Evolutionary conservation across 64 coral and sea anemone genomes (phyloP).

Genomic region (Cladopsammia gracilis): DNA sequence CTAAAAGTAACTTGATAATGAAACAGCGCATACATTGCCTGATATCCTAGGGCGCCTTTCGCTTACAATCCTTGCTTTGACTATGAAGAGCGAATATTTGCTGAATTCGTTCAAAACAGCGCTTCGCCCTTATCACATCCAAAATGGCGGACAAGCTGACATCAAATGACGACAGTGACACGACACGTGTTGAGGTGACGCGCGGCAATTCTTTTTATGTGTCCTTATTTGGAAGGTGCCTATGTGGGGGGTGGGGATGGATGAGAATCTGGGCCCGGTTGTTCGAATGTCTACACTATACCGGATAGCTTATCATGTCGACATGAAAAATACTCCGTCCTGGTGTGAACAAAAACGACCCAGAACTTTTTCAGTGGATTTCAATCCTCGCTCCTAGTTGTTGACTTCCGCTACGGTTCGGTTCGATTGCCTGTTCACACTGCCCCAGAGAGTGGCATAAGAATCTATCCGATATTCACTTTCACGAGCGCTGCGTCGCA

Average conservation of each 20-base stretch:
- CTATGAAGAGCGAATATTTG: constrained; percentile 51
- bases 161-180: not conserved
- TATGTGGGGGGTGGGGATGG: not conserved
- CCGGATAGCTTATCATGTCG: no score
- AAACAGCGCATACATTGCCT: constrained; percentile 91
- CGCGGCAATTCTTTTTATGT: not conserved
- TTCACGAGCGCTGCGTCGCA: no score
- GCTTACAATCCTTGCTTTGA: constrained; percentile 68
- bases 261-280: not conserved
- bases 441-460: no score
- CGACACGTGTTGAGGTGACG: constrained; percentile 19
- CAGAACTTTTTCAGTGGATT: no score
- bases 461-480: no score
- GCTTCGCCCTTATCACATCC: not conserved
- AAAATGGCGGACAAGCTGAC: constrained; percentile 8
- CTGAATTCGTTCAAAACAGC: not conserved
- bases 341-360: no score
- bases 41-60: constrained; percentile 80
- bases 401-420: no score
- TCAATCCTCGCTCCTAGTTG: no score
- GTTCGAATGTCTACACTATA: no score
- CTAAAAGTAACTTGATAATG: constrained; percentile 22
- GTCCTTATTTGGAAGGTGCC: constrained; percentile 11
- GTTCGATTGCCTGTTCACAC: no score
- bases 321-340: no score